Conservation (phyloP, 2,797 vertebrate species). For the Helostoma temminkii region DNA sequence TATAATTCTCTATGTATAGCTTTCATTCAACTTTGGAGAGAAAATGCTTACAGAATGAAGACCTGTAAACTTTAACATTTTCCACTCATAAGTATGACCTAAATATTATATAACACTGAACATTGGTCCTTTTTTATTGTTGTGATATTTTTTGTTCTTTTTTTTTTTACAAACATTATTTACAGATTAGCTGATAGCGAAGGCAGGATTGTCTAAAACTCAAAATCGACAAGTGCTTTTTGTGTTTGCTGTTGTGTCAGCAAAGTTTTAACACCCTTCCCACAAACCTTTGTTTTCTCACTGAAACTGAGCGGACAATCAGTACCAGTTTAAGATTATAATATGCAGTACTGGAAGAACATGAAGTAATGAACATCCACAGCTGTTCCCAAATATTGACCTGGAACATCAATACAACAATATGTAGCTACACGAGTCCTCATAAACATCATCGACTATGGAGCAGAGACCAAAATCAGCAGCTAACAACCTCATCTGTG, state of each 20-base stretch:
- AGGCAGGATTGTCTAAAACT: slow-evolving; percentile 86
- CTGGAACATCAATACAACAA: slow-evolving; percentile 36
- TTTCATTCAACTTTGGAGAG: slow-evolving; percentile 76
- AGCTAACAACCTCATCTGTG: not conserved
- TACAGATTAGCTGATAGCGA: slow-evolving; percentile 82
- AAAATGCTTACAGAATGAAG: slow-evolving; percentile 72
- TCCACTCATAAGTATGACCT: slow-evolving; percentile 68
- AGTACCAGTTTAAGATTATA: slow-evolving; percentile 34
- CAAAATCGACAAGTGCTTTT: slow-evolving; percentile 77
- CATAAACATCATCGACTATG: slow-evolving; percentile 13
- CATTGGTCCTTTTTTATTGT: slow-evolving; percentile 54
- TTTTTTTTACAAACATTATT: slow-evolving; percentile 78
- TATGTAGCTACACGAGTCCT: slow-evolving; percentile 39
- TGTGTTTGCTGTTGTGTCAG: slow-evolving; percentile 67
- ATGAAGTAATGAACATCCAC: slow-evolving; percentile 50
- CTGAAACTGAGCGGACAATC: slow-evolving; percentile 26
- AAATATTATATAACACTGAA: slow-evolving; percentile 76
- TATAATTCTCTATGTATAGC: slow-evolving; percentile 80
- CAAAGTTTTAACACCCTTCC: slow-evolving; percentile 31
- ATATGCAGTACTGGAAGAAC: slow-evolving; percentile 60
- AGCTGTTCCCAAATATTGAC: slow-evolving; percentile 29
- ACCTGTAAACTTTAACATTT: slow-evolving; percentile 70
- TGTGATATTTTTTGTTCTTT: slow-evolving; percentile 17
- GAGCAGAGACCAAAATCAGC: slow-evolving; percentile 25
- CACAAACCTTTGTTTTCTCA: slow-evolving; percentile 31